Percentiles rank a stretch among this genome's conserved stretches.
Evolutionary conservation across 1,140 invertebrate species (phyloP).

Genomic region (Panagrolaimus sp.): DNA sequence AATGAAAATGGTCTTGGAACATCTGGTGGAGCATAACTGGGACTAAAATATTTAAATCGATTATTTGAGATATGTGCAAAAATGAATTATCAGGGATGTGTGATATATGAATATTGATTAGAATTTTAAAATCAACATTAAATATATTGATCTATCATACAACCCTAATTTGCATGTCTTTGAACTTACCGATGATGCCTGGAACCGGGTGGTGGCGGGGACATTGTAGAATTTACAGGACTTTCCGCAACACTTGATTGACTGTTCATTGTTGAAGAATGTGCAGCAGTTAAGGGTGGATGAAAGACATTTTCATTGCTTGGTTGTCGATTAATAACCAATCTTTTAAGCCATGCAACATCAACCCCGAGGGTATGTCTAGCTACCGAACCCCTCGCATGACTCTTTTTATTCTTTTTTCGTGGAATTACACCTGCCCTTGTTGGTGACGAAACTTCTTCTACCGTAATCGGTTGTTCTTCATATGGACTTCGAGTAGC

Average conservation of each 20-base stretch:
- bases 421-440: background rate
- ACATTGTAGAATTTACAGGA: background rate
- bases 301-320: background rate
- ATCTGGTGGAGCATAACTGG: constrained; percentile 10
- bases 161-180: no score
- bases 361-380: constrained; percentile 55
- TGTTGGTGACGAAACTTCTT: constrained; percentile 1
- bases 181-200: constrained; percentile 3
- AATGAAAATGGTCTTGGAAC: background rate
- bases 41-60: background rate
- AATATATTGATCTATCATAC: no score
- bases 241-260: background rate
- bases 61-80: background rate
- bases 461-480: constrained; percentile 30
- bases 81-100: no score
- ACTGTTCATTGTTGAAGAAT: background rate
- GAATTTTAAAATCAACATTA: no score
- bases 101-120: no score
- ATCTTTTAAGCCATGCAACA: constrained; percentile 51
- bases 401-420: constrained; percentile 22
- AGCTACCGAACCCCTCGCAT: constrained; percentile 39
- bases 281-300: constrained; percentile 5
- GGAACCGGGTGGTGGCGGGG: background rate
- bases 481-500: constrained; percentile 37
- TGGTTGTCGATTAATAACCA: constrained; percentile 33